phyloP scores from a whole-genome alignment of 2,113 vertebrate genomes.

The Pseudopipra pipra region DNA sequence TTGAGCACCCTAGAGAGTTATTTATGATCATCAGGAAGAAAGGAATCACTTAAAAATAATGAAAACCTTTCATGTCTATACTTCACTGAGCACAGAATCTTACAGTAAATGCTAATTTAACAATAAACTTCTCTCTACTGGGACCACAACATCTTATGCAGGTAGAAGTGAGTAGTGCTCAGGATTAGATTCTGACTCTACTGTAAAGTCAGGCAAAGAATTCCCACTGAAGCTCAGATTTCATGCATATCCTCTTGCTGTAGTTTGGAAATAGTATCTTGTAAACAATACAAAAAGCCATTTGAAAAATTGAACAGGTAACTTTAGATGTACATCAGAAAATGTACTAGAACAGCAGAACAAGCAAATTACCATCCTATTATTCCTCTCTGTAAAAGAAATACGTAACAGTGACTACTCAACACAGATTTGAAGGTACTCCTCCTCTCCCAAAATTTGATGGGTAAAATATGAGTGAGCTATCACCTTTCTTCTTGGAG shows the following conservation, averaged over 20 bases:
- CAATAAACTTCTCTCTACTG: background rate
- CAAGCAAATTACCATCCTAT: background rate
- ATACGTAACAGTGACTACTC: background rate
- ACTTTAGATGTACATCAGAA: background rate
- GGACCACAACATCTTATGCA: background rate
- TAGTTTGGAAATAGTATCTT: background rate
- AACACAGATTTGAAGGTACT: background rate
- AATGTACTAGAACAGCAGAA: background rate
- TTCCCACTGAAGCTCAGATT: background rate
- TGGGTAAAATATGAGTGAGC: background rate
- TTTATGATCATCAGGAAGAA: slow-evolving; percentile 27
- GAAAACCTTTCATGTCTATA: slow-evolving; percentile 15
- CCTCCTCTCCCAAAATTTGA: background rate
- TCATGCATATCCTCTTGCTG: background rate
- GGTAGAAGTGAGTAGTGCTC: background rate
- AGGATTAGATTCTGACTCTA: background rate
- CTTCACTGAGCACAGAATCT: background rate
- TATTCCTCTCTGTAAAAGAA: background rate
- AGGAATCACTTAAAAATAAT: slow-evolving; percentile 37
- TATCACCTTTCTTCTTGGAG: background rate
- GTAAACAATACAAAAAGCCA: background rate
- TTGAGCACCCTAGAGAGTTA: background rate
- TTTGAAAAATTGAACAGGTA: background rate
- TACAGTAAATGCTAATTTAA: slow-evolving; percentile 23
- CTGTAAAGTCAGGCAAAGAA: background rate